A percentile compares a stretch with the other conserved stretches of the same genome.
Evolutionary conservation across 1,140 invertebrate genomes (phyloP).

Genomic region (Meloidogyne exigua): DNA sequence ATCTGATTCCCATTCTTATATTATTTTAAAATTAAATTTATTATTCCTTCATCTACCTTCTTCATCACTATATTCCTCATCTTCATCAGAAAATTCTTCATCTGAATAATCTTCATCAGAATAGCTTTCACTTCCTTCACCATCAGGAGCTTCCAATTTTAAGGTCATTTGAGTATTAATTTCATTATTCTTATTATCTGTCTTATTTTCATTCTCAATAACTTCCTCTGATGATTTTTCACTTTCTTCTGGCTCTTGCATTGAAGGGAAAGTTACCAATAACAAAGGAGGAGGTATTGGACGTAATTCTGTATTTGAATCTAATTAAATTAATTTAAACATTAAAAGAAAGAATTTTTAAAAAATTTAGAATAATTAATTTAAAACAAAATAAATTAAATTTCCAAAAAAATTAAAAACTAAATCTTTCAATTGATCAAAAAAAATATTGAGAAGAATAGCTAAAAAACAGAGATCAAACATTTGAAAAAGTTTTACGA

Average conservation of each 20-base stretch:
- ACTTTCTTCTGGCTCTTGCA: slow-evolving; percentile 19
- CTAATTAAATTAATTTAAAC: not conserved
- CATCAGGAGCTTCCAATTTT: not conserved
- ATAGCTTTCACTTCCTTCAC: slow-evolving; percentile 13
- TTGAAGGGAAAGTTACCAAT: slow-evolving; percentile 25
- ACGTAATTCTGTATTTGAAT: slow-evolving; percentile 4
- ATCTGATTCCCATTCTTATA: slow-evolving; percentile 29
- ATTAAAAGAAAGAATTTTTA: not conserved
- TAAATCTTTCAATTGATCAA: not conserved
- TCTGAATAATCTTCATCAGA: slow-evolving; percentile 25
- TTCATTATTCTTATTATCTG: not conserved
- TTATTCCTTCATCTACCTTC: not conserved
- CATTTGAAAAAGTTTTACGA: not conserved
- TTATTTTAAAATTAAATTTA: not conserved
- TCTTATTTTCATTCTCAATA: not conserved
- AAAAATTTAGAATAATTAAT: too few species aligned
- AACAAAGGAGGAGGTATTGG: slow-evolving; percentile 24
- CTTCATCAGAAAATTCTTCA: slow-evolving; percentile 17
- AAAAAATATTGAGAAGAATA: not conserved
- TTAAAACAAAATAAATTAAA: not conserved
- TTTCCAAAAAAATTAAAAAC: not conserved
- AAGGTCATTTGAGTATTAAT: slow-evolving; percentile 1
- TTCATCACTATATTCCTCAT: not conserved
- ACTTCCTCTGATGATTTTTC: not conserved
- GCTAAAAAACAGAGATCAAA: not conserved